Evolutionary conservation across 1,140 invertebrate genomes (phyloP).

Genomic region (Brachionus asplanchnoidis): DNA sequence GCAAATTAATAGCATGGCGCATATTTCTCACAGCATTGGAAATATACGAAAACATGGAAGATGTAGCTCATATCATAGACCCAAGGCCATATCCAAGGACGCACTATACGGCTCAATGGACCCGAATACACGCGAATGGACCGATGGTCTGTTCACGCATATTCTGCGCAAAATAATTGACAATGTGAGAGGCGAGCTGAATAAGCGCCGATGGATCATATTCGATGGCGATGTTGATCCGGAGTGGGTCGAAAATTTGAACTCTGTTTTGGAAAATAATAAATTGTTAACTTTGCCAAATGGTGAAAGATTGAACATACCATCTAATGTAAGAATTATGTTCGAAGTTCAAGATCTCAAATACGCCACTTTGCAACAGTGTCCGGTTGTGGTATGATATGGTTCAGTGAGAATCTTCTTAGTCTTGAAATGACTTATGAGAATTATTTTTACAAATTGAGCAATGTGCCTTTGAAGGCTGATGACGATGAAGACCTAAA

Average conservation of each 20-base stretch:
- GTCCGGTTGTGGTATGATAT: slow-evolving; percentile 80
- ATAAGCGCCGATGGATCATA: slow-evolving; percentile 98
- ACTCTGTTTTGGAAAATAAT: slow-evolving; percentile 96
- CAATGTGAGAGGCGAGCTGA: slow-evolving; percentile 95
- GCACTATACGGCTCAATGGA: slow-evolving; percentile 93
- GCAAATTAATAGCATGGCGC: slow-evolving; percentile 93
- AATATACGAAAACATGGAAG: slow-evolving; percentile 85
- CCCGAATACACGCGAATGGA: slow-evolving; percentile 98
- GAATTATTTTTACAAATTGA: slow-evolving; percentile 79
- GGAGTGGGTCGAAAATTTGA: slow-evolving; percentile 95
- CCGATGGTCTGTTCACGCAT: slow-evolving; percentile 96
- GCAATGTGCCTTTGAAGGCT: slow-evolving; percentile 85
- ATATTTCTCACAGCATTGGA: slow-evolving; percentile 91
- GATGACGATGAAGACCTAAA: slow-evolving; percentile 62
- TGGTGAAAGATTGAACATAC: slow-evolving; percentile 91
- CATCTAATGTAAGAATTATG: slow-evolving; percentile 97
- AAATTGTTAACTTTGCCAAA: slow-evolving; percentile 95
- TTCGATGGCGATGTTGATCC: slow-evolving; percentile 99
- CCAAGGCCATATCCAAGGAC: slow-evolving; percentile 90
- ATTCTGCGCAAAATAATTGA: slow-evolving; percentile 95
- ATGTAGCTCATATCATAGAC: slow-evolving; percentile 97
- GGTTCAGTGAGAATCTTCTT: slow-evolving; percentile 67
- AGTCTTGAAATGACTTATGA: slow-evolving; percentile 98
- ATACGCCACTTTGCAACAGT: slow-evolving; percentile 98
- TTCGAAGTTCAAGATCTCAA: slow-evolving; percentile 98